Evolutionary conservation across 2,888 invertebrate species (phyloP), one percentile per base, ranked within the genome.

Genomic region (Hirudinaria manillensis): DNA sequence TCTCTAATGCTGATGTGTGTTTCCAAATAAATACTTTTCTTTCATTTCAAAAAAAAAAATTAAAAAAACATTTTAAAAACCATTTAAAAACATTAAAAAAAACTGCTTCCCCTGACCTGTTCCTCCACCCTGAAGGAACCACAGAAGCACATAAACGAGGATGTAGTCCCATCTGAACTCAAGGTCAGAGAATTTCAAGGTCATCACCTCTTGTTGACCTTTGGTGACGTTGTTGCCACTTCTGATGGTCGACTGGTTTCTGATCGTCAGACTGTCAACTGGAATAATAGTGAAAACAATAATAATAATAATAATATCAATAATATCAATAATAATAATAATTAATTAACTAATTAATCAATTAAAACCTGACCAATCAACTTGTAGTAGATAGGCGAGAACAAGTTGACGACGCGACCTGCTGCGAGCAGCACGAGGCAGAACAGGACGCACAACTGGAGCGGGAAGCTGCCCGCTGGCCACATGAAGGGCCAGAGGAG

Each of bases 311-410:
- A 24, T 21, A 27, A 29, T 29, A 65, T 13, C 13, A 65, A 32
- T 68, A 24, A 68, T 24, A 29, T 16, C 13, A 36, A 68, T 36
- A 68, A 45, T 45, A 45, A 24, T 68, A 32, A 24, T 24, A 68
- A 34, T 68, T 6, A 16, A 45, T 45, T 45, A 45, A 45, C 3
- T 45, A 7, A 3, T 45, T 45, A 7, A 45, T 45, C 45, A 45
- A 45, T 16, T 10, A 45, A 45, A 45, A n/a, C n/a, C 89, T 87
- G 87, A 93, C 94, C 94, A 82, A 98, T 94, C 81, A 89, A 88
- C 86, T 93, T 94, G 85, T 91, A 93, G 86, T 93, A 96, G 82
- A 98, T 90, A 66, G 97, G 98, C 73, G 96, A 92, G 83, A 90
- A 93, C 1, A 98, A 88, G 87, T 97, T 98, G 80, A 94, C 90